Evolutionary conservation across 92 coral and sea anemone genomes (phyloP), one percentile per base, ranked within the genome.

Genomic region (Meandrina meandrites): DNA sequence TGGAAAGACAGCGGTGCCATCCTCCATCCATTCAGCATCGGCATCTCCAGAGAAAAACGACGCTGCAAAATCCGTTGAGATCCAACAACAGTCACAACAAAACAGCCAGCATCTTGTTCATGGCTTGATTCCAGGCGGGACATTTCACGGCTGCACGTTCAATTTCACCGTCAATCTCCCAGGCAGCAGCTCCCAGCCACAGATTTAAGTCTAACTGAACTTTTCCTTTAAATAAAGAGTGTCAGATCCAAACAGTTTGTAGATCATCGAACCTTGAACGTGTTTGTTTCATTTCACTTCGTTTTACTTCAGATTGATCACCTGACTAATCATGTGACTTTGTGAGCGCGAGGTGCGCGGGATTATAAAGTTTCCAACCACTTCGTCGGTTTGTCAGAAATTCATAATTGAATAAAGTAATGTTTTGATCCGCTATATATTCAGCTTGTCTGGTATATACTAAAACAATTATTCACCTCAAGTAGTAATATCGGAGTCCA

Each of bases 131-230:
- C 88, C 80, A 21, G 89, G 86, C 45, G 86, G 86, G 77, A 84
- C 92, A 32, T 89, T 84, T 36, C 72, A 89, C 81, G 35, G 64
- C 83, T 89, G 86, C 86, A 79, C 18, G 34, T 89, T 89, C 71
- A 56, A 75, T 22, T 85, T 85, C 24, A 79, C 80, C 74, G 69
- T 85, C 36, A 89, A 80, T 69, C 60, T 79, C 31, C 81, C 81
- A 62, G 89, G 73, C 58, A 79, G 89, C 73, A 54, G 86, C 45
- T 21, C 75, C 60, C 78, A 86, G 80, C 67, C 79, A 36, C 50
- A 71, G 22, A 53, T 71, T 47, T 71, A 73, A 71, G 48, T 17
- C 14, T 81, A 22, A 57, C 32, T 19, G n/a, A n/a, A n/a, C n/a
- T n/a, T n/a, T n/a, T n/a, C n/a, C n/a, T n/a, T n/a, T n/a, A n/a